Base-by-base conservation (phyloP, 2,797 vertebrate species). In the Perdix hodgsoniae region DNA sequence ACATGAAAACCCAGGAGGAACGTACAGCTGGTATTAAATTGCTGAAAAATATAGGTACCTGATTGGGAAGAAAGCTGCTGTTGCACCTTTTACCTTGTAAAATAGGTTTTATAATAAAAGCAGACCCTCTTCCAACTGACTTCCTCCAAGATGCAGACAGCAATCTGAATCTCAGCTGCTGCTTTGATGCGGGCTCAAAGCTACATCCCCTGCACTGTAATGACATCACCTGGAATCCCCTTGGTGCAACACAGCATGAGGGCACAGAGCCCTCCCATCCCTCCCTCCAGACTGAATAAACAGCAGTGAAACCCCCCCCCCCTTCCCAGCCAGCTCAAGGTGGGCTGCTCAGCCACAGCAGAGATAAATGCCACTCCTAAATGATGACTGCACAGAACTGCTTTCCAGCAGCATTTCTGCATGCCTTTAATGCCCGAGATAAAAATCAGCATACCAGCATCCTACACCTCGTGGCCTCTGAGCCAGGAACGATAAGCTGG, bases 401-500 rank as follows among this genome's bases (percentile, higher is more conserved):
- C 14, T 77, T 78, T 71, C 47, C 50, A 87, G 82, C 33, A 88
- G 66, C 6, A 2, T 82, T 93, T 92, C 76, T 78, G 83, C 93
- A 31, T 72, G 88, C 86, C 64, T 92, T 54, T 88, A 94, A 94
- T 26, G 26, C 7, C 63, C 9, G n/a, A 96, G 93, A 97, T 95
- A 97, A 94, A 95, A 91, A 96, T 81, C 81, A 3, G 64, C 63
- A 29, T 18, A 89, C 56, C 78, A 93, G 90, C 92, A 90, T 95
- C 91, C 73, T 91, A 85, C 24, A 56, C 91, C 86, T 88, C 0
- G 16, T 84, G 83, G 91, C 87, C 91, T 93, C 75, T 14, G 2
- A 96, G 91, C 88, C 80, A 73, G 72, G 94, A 97, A 92, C 12
- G 44, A 40, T 89, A 97, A 97, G 79, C 89, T 71, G 94, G 76